A percentile compares a stretch with the other conserved stretches of the same genome.
Evolutionary conservation across 2,888 invertebrate species (phyloP).

Genomic region (Leucoma salicis): DNA sequence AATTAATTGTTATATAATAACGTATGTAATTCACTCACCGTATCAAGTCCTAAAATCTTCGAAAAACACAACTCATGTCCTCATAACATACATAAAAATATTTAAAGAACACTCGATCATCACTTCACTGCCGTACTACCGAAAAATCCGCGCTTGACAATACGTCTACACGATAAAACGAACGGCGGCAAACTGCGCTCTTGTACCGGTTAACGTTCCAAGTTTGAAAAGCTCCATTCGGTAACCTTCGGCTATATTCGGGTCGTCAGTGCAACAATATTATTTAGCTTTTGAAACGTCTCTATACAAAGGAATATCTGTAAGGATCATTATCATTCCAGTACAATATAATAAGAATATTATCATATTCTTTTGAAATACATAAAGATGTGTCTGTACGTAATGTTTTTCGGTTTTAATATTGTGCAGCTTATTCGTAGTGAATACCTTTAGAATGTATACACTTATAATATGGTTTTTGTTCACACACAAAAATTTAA

Average conservation of each 20-base stretch:
- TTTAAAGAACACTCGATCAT: slow-evolving; percentile 44
- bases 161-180: slow-evolving; percentile 36
- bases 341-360: background rate
- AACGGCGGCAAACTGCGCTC: slow-evolving; percentile 54
- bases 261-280: slow-evolving; percentile 21
- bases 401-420: too few relatives aligned
- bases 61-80: slow-evolving; percentile 37
- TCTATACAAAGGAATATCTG: background rate
- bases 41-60: slow-evolving; percentile 22
- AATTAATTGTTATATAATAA: background rate
- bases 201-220: slow-evolving; percentile 40
- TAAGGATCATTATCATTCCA: background rate
- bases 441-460: too few relatives aligned
- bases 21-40: slow-evolving; percentile 15
- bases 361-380: background rate
- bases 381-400: too few relatives aligned
- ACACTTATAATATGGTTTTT: too few relatives aligned
- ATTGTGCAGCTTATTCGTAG: too few relatives aligned
- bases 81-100: slow-evolving; percentile 40
- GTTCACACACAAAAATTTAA: too few relatives aligned
- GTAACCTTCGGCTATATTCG: slow-evolving; percentile 46
- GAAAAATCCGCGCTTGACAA: slow-evolving; percentile 14
- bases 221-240: slow-evolving; percentile 49
- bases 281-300: background rate
- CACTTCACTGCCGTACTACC: slow-evolving; percentile 46